Evolutionary conservation across 1,140 invertebrate species (phyloP).

Genomic region (Ylistrum balloti): DNA sequence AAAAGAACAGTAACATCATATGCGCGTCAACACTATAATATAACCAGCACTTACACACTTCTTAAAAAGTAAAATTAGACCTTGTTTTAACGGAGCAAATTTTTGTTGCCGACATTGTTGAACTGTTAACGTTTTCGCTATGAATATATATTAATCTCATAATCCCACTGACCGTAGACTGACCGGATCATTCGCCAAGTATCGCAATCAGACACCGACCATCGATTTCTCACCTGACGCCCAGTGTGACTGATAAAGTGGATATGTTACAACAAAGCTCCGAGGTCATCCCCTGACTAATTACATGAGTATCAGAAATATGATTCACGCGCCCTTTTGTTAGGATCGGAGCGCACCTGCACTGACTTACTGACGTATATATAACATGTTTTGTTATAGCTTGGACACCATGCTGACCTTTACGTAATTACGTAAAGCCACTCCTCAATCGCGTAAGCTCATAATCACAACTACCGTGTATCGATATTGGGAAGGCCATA

Average conservation of each 20-base stretch:
- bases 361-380: neutral
- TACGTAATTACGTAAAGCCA: too few relatives aligned
- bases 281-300: neutral
- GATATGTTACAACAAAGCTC: neutral
- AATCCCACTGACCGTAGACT: neutral
- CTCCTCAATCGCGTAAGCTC: too few relatives aligned
- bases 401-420: neutral
- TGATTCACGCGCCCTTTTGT: neutral
- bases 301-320: neutral
- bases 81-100: too few relatives aligned
- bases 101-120: too few relatives aligned
- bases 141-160: too few relatives aligned
- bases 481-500: too few relatives aligned
- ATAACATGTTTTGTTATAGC: neutral
- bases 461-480: too few relatives aligned
- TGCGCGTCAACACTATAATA: too few relatives aligned
- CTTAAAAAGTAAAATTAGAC: too few relatives aligned
- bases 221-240: slow-evolving; percentile 2
- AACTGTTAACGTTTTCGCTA: too few relatives aligned
- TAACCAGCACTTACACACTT: too few relatives aligned
- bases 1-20: too few relatives aligned
- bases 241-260: neutral
- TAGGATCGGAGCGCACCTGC: neutral
- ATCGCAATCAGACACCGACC: neutral
- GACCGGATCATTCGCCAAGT: neutral